A percentile compares a stretch with the other conserved stretches of the same genome.
Conservation (phyloP, 1,140 invertebrate species). For the Panagrolaimus sp. region DNA sequence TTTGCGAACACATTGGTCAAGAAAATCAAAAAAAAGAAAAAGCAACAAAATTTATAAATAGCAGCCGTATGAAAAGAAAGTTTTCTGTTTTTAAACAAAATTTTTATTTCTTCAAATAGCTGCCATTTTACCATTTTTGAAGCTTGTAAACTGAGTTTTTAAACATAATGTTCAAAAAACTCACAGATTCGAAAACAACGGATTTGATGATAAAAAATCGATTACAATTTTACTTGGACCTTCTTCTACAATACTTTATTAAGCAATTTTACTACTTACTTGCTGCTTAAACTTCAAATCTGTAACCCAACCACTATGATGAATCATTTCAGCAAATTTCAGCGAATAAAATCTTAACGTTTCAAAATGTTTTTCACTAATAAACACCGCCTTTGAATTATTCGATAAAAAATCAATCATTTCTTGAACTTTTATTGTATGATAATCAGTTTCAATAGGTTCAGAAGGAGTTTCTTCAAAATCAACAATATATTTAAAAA, state of each 20-base stretch:
- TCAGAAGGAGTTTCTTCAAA: not conserved
- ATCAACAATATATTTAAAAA: not conserved
- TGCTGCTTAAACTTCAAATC: not conserved
- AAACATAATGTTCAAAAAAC: too few species aligned
- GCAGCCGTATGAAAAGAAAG: too few species aligned
- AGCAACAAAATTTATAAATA: too few species aligned
- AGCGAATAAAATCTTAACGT: not conserved
- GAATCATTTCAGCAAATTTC: not conserved
- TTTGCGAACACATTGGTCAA: too few species aligned
- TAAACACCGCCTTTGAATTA: not conserved
- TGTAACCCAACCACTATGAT: not conserved
- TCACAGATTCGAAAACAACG: too few species aligned
- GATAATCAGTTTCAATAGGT: not conserved
- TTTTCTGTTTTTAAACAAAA: too few species aligned
- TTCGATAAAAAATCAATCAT: not conserved
- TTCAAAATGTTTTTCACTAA: not conserved
- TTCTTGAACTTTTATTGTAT: not conserved
- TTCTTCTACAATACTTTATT: too few species aligned
- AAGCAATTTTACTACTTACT: too few species aligned
- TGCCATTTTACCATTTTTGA: too few species aligned
- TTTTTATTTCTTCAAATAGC: too few species aligned
- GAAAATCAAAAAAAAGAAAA: too few species aligned
- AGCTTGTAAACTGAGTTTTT: not conserved
- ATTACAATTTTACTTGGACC: too few species aligned
- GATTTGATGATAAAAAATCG: not conserved